Evolutionary conservation across 2,113 vertebrate species (phyloP), one percentile per base, ranked within the genome.

Genomic region (Myxocyprinus asiaticus): DNA sequence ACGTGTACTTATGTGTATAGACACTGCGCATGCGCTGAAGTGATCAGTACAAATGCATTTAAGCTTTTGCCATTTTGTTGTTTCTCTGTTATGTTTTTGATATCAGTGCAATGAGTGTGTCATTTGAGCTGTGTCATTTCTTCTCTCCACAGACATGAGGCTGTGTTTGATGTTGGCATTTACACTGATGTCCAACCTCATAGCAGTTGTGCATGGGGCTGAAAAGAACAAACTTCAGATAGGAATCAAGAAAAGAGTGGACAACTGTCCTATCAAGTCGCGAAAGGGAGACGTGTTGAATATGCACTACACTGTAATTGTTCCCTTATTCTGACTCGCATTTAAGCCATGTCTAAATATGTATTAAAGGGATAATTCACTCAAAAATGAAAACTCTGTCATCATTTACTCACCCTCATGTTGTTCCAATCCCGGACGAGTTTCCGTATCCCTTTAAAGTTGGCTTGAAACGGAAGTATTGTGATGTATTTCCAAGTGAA

Each of bases 201-300:
- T 89, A 4, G 74, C 71, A 64, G 61, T 76, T 6, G 88, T 87
- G 2, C 87, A 87, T 33, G 92, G 91, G 2, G 91, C 89, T 45
- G 95, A 95, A 63, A 96, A 96, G 84, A 94, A 94, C 80, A 97
- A 97, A 76, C 91, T 97, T 17, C 96, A 97, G 89, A 97, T 97
- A n/a, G 95, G 95, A 17, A 94, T 97, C 87, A 97, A 97, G 88
- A 97, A 97, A 81, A 90, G 96, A 7, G 94, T 96, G 84, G 95
- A 97, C 80, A 93, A 95, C 86, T 97, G 95, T 78, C 92, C 93
- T 68, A 86, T 96, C 79, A 96, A 94, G 77, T 96, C 96, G 6
- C 93, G 94, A 4, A 97, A 97, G 69, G 95, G 95, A 2, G 96
- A 97, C 47, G 94, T 95, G 65, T 88, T 97, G 67, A 94, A 95